phyloP scores from a whole-genome alignment of 2,113 vertebrate species.

The Tylochromis polylepis region DNA sequence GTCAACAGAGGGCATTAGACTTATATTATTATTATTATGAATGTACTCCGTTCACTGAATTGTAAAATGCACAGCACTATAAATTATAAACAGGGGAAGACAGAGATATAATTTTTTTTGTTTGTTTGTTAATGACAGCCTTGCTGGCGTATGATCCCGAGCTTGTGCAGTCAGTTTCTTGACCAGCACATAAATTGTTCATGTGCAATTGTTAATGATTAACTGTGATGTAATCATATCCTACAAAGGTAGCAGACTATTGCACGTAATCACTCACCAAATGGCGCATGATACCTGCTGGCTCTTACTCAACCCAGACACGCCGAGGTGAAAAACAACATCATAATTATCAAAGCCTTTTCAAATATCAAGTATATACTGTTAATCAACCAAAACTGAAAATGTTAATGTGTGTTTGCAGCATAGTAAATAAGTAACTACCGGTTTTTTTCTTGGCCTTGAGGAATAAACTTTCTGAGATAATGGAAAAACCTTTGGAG shows the following conservation, averaged over 20 bases:
- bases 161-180: background rate
- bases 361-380: background rate
- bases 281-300: background rate
- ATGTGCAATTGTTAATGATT: background rate
- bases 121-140: background rate
- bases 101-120: background rate
- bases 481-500: background rate
- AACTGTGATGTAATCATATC: slow-evolving; percentile 4
- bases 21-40: slow-evolving; percentile 12
- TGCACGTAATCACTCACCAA: slow-evolving; percentile 29
- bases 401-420: background rate
- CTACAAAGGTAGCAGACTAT: background rate
- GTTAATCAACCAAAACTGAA: background rate
- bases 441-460: background rate
- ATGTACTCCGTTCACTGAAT: slow-evolving; percentile 4
- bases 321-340: background rate
- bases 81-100: background rate
- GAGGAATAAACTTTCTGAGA: background rate
- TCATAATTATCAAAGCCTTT: background rate
- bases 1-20: slow-evolving; percentile 68
- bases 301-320: background rate
- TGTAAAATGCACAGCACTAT: background rate
- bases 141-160: background rate
- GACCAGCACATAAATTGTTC: slow-evolving; percentile 10
- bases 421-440: background rate